Evolutionary conservation across 2,797 vertebrate species (phyloP), one percentile per base, ranked within the genome.

Genomic region (Chelon labrosus): DNA sequence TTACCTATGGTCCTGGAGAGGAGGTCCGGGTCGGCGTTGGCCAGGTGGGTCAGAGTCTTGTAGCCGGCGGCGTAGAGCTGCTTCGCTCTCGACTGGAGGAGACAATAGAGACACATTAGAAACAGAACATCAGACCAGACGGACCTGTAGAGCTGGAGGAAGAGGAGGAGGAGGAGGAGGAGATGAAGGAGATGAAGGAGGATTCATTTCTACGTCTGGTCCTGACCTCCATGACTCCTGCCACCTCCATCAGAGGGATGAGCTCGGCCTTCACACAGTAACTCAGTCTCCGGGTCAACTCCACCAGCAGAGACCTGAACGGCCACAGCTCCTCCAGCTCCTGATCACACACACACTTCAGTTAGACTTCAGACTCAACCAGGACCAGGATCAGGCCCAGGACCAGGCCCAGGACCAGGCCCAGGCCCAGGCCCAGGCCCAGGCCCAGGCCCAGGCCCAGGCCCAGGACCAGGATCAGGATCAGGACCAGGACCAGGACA

Each of bases 261-360:
- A 99, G 95, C 25, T 99, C 98, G 0, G 93, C 76, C 88, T 93
- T 96, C 14, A 97, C 97, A 35, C 98, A 99, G 89, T 98, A 99
- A 0, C 95, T 97, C 79, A 99, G 70, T 59, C 94, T 93, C 37
- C 95, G 95, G 8, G 91, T 98, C 82, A 99, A 91, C 79, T 98
- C 97, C 1, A 73, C 62, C 77, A 99, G 91, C 63, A 99, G 95
- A 35, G 96, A 94, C 82, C 90, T 96, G 72, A 96, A 98, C 13
- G 97, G 95, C 98, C 98, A 99, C 59, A 99, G 95, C 88, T 99
- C 97, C 75, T 98, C 95, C 77, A 99, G 77, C 73, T 99, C 98
- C 98, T 99, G 89, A 7, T 76, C 47, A 73, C 60, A 56, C 10
- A 71, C 54, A 66, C 27, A 31, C n/a, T n/a, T n/a, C 17, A 16